A percentile compares a stretch with the other conserved stretches of the same genome.
These are phyloP conservation scores for Asbolus verrucosus DNA, from an alignment of 1,140 invertebrate genomes.

Conservation along the genomic window DNA sequence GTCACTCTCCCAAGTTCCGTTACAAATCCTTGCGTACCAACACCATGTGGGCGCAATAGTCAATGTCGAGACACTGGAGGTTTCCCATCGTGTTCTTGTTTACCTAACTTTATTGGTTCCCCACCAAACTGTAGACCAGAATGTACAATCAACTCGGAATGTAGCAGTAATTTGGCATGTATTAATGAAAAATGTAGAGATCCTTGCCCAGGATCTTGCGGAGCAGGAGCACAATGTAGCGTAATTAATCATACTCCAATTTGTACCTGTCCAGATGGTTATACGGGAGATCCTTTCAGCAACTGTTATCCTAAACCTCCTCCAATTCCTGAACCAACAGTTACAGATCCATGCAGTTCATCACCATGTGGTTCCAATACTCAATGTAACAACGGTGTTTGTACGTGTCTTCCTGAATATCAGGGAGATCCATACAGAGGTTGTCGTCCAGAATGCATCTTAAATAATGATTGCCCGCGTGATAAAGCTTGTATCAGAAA, in stretches of 20 bases:
- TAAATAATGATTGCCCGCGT: conserved; percentile 76
- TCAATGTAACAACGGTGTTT: conserved; percentile 70
- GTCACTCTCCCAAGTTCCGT: conserved; percentile 65
- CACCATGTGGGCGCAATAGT: conserved; percentile 85
- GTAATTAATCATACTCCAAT: conserved; percentile 71
- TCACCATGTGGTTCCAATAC: conserved; percentile 67
- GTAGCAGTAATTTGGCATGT: conserved; percentile 71
- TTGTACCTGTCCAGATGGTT: conserved; percentile 71
- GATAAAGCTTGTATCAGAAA: conserved; percentile 73
- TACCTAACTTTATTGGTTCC: conserved; percentile 74
- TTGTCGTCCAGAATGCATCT: conserved; percentile 76
- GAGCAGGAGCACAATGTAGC: conserved; percentile 72
- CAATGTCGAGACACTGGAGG: conserved; percentile 77
- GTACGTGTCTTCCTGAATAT: conserved; percentile 72
- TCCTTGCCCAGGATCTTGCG: conserved; percentile 77
- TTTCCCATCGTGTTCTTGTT: conserved; percentile 75
- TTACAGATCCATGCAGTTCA: conserved; percentile 36
- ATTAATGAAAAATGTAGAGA: conserved; percentile 74
- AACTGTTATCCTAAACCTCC: conserved; percentile 67
- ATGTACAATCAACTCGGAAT: conserved; percentile 75
- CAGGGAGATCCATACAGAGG: conserved; percentile 72
- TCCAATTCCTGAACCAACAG: conserved; percentile 52
- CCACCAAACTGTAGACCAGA: conserved; percentile 79
- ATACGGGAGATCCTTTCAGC: conserved; percentile 74
- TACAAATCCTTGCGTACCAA: conserved; percentile 78